These are phyloP conservation scores for Sternotherus odoratus DNA, from an alignment of 2,797 vertebrate genomes.

Conservation along the genomic window DNA sequence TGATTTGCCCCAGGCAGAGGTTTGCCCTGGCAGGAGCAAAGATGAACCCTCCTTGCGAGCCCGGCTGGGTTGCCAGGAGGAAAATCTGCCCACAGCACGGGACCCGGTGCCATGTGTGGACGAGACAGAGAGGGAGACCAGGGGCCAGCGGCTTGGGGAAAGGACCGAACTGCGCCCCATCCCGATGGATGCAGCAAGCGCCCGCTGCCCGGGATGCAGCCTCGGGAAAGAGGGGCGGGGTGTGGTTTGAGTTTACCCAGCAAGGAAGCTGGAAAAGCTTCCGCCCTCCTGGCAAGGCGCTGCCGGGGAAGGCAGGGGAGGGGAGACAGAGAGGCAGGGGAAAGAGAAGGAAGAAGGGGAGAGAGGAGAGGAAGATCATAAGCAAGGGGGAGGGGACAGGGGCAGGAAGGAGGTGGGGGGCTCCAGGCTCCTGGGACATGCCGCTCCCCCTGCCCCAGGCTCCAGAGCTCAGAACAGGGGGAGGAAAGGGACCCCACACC, in stretches of 20 bases:
- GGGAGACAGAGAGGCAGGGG: not conserved
- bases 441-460: not conserved
- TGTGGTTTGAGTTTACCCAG: too few species aligned
- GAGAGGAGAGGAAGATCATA: not conserved
- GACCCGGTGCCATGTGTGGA: too few species aligned
- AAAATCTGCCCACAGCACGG: too few species aligned
- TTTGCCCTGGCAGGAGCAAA: not conserved
- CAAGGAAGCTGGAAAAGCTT: not conserved
- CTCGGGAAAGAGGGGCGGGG: not conserved
- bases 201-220: not conserved
- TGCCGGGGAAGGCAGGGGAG: not conserved
- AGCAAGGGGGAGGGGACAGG: not conserved
- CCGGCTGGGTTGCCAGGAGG: too few species aligned
- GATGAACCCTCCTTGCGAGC: constrained; percentile 22
- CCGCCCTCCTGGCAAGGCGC: too few species aligned
- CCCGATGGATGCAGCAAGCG: not conserved
- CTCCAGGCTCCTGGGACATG: constrained; percentile 45
- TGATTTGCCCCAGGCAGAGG: not conserved
- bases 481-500: not conserved
- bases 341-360: not conserved
- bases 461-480: not conserved
- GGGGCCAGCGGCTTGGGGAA: too few species aligned
- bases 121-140: too few species aligned
- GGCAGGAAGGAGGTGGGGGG: not conserved
- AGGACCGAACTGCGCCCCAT: not conserved